Conservation (phyloP, 2,797 vertebrate genomes). For the Phoebastria nigripes region DNA sequence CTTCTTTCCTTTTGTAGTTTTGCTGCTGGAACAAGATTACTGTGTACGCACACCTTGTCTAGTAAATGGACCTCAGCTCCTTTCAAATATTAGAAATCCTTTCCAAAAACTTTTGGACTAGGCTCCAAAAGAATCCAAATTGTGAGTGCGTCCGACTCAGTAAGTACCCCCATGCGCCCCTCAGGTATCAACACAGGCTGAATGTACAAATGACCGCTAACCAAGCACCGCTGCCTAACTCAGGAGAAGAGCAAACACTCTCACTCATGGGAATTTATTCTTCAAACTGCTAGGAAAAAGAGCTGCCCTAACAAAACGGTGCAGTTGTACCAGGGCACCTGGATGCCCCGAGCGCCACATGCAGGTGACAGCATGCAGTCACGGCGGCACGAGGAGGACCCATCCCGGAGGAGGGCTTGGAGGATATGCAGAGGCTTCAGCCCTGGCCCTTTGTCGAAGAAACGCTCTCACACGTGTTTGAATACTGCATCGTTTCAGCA, state of each 20-base stretch:
- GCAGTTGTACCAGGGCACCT: not conserved
- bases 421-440: not conserved
- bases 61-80: not conserved
- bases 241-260: not conserved
- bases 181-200: too few species aligned
- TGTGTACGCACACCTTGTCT: not conserved
- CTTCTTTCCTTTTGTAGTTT: not conserved
- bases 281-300: not conserved
- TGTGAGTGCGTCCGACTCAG: not conserved
- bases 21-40: not conserved
- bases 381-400: accelerated
- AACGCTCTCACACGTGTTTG: conserved; percentile 36
- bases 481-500: conserved; percentile 44
- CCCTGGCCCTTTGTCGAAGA: not conserved
- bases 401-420: not conserved
- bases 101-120: not conserved
- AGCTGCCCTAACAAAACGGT: not conserved
- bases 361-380: not conserved
- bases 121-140: not conserved
- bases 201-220: not conserved
- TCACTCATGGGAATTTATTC: not conserved
- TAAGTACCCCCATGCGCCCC: too few species aligned
- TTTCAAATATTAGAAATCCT: not conserved
- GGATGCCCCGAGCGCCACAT: not conserved
- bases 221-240: not conserved